A percentile compares a stretch with the other conserved stretches of the same genome.
phyloP scores from a whole-genome alignment of 2,113 vertebrate genomes.

The Leucopternis melanops region DNA sequence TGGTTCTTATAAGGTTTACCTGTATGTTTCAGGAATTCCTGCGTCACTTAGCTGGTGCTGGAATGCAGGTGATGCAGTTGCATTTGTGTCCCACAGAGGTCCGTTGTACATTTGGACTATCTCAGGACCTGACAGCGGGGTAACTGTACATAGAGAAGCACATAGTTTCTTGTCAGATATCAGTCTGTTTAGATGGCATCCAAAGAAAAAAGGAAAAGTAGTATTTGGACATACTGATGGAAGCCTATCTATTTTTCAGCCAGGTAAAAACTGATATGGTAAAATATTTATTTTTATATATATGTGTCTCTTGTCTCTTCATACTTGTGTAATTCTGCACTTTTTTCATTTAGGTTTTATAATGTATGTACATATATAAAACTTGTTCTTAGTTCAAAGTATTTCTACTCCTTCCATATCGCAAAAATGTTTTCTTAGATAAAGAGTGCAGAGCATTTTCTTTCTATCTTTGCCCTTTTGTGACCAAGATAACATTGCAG shows the following conservation, averaged over 20 bases:
- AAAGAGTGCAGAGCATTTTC: neutral
- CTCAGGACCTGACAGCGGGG: slow-evolving; percentile 80
- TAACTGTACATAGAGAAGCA: slow-evolving; percentile 89
- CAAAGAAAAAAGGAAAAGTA: slow-evolving; percentile 87
- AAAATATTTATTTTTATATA: neutral
- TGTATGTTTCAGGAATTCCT: slow-evolving; percentile 79
- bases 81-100: slow-evolving; percentile 89
- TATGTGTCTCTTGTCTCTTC: neutral
- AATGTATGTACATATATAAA: neutral
- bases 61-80: slow-evolving; percentile 81
- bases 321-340: neutral
- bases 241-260: slow-evolving; percentile 92
- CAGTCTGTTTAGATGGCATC: slow-evolving; percentile 92
- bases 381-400: neutral
- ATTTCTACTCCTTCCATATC: neutral
- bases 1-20: neutral
- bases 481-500: neutral
- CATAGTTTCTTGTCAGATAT: slow-evolving; percentile 94
- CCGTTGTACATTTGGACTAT: slow-evolving; percentile 90
- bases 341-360: neutral
- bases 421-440: neutral
- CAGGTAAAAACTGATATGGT: slow-evolving; percentile 73
- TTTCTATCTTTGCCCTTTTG: neutral
- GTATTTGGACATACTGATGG: slow-evolving; percentile 94
- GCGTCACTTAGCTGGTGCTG: slow-evolving; percentile 92